Evolutionary conservation across 1,140 invertebrate species (phyloP), one percentile per base, ranked within the genome.

Genomic region (Drosophila pruinosa): DNA sequence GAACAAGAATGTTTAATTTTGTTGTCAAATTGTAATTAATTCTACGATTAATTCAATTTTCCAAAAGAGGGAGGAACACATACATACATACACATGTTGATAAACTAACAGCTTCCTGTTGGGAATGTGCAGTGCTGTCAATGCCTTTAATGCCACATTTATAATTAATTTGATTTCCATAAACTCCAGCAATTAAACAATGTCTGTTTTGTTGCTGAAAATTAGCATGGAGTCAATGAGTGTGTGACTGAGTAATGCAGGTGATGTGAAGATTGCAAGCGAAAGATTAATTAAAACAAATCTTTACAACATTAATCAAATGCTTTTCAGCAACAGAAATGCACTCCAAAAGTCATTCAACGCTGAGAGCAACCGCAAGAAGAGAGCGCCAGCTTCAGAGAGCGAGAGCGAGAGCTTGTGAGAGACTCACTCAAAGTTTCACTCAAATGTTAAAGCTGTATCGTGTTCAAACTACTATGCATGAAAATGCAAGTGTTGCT

Each of bases 401-500:
- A 24, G 38, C 10, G 21, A 15, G 17, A n/a, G 22, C 15, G 0
- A 2, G 15, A 22, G 19, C 28, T 17, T 1, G 14, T 14, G 8
- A 26, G 26, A 3, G 47, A 39, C 38, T 34, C 31, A 69, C 73
- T 73, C 70, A 56, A 24, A 39, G 12, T 57, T 7, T 1, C 24
- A 36, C 80, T 85, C 81, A 52, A 80, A 83, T 79, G 58, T 53
- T 75, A 76, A 79, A 79, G 67, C 61, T 83, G 53, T 41, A 39
- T 59, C 53, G 34, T 39, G 64, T 45, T 34, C 28, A 14, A 47
- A 47, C 19, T 72, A 73, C 28, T 74, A 71, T 65, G 81, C n/a
- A n/a, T n/a, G 76, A 86, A 83, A 85, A 81, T 81, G 80, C 81
- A 85, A 85, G 80, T 85, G 73, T 86, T 85, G 65, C 59, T 39